These are phyloP conservation scores for Bos javanicus DNA, from an alignment of 2,113 vertebrate species.

Conservation along the genomic window DNA sequence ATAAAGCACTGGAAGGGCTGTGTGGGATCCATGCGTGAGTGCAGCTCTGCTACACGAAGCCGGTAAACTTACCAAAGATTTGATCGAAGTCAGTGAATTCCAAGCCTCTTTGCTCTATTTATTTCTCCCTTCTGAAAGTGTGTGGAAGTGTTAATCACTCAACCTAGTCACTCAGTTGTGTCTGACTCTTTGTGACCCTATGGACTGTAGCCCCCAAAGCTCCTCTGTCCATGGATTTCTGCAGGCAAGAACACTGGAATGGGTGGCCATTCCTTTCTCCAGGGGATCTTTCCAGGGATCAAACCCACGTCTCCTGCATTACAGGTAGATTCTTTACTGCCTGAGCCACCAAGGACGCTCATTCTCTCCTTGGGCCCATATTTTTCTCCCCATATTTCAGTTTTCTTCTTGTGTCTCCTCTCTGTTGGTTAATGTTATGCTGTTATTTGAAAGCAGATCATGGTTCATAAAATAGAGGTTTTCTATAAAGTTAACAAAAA, in stretches of 20 bases:
- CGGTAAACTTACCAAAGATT: not conserved
- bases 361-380: not conserved
- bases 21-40: not conserved
- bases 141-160: not conserved
- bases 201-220: not conserved
- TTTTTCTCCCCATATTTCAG: not conserved
- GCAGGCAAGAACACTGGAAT: not conserved
- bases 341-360: not conserved
- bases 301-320: not conserved
- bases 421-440: not conserved
- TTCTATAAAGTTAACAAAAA: not conserved
- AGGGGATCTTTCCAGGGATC: not conserved
- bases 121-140: not conserved
- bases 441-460: not conserved
- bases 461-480: not conserved
- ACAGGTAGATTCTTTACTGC: not conserved
- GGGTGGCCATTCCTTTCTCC: not conserved
- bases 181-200: not conserved
- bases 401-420: not conserved
- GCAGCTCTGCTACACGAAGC: not conserved
- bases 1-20: not conserved
- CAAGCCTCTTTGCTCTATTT: not conserved
- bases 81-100: not conserved
- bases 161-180: not conserved
- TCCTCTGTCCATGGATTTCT: not conserved